Percentiles rank a stretch among this genome's conserved stretches.
Conservation (phyloP, 2,113 vertebrate genomes). For the Cinclus cinclus region DNA sequence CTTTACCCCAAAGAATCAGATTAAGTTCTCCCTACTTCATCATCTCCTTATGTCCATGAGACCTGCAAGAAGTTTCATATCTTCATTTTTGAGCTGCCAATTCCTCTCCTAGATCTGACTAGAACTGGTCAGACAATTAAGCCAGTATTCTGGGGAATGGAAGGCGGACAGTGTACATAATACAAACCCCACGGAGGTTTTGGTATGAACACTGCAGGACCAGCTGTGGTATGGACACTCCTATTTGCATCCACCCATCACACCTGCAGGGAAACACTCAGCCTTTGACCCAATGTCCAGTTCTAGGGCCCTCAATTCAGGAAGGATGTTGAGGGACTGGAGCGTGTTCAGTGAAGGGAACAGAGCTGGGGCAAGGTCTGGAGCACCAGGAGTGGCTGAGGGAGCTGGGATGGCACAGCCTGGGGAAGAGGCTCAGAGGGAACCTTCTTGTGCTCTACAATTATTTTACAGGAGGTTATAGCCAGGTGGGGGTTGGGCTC, state of each 20-base stretch:
- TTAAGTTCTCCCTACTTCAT: neutral
- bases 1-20: neutral
- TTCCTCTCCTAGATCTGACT: neutral
- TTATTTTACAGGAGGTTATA: neutral
- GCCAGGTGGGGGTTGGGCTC: neutral
- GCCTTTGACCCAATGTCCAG: rapidly evolving
- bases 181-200: neutral
- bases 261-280: neutral
- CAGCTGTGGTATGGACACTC: rapidly evolving
- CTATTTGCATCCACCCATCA: neutral
- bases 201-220: rapidly evolving
- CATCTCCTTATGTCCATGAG: neutral
- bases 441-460: neutral
- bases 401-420: neutral
- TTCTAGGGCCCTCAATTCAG: no score
- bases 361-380: neutral
- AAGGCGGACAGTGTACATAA: neutral
- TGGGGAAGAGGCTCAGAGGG: neutral
- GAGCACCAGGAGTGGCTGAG: neutral
- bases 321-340: neutral
- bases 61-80: neutral
- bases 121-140: rapidly evolving
- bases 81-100: neutral
- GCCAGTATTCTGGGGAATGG: neutral
- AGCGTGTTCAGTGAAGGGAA: neutral